Evolutionary conservation across 1,140 invertebrate species (phyloP), one percentile per base, ranked within the genome.

Genomic region (Mizuhopecten yessoensis): DNA sequence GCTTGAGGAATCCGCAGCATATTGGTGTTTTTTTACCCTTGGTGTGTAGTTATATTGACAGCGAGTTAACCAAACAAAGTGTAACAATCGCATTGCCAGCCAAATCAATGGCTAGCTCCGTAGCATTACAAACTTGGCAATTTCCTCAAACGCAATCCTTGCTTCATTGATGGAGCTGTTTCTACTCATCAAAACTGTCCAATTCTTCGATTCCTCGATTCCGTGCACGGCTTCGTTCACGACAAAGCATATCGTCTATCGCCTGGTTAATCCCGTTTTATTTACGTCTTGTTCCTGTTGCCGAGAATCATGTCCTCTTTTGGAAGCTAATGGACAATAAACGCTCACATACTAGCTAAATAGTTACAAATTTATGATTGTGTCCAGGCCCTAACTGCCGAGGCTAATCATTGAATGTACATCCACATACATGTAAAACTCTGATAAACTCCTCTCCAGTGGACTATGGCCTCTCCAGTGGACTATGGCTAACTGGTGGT

Each of bases 161-260:
- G 57, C 57, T 75, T 75, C 57, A 75, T 75, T 75, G 57, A 75
- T 75, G 17, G 57, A 75, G 57, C 57, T 75, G 57, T 29, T 75
- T 29, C 57, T 29, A 75, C 57, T 75, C 57, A 75, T 75, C 57
- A 75, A 75, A 75, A 75, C 57, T 75, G 57, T 75, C 57, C 57
- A 75, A 75, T 75, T 75, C 57, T n/a, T n/a, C 11, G 57, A 75
- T 75, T 75, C 57, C 57, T 75, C 29, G 57, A n/a, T 75, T 75
- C 29, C n/a, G 57, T 75, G 57, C 57, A 75, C 57, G 57, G 57
- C 57, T n/a, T 29, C 57, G 57, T 75, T 75, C 23, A 75, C 57
- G 57, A 75, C 57, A 75, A 75, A 75, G 57, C 57, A n/a, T 75
- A 75, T 75, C 57, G 57, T 75, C 57, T 75, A 75, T 75, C 57